Evolutionary conservation across 2,113 vertebrate genomes (phyloP).

Genomic region (Cercocebus atys): DNA sequence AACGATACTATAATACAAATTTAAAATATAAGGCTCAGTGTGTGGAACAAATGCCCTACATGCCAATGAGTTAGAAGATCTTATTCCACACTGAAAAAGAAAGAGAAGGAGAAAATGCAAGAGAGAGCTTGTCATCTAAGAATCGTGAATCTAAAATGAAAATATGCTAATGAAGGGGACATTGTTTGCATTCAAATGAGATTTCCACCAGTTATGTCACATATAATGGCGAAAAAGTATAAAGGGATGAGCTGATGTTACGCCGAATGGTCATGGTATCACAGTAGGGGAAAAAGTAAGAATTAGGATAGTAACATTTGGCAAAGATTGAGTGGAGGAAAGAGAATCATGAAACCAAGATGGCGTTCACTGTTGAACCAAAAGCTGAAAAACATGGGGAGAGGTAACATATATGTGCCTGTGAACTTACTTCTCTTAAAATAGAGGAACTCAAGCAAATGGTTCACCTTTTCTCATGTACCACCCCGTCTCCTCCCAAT

Average conservation of each 20-base stretch:
- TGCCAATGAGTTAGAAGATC: not conserved
- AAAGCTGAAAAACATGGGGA: not conserved
- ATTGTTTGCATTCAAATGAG: not conserved
- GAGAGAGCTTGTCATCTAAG: not conserved
- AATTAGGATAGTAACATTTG: not conserved
- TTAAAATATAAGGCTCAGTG: not conserved
- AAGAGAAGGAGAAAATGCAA: not conserved
- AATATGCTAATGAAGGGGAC: not conserved
- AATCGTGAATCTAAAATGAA: not conserved
- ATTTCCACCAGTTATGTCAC: not conserved
- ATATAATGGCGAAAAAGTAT: not conserved
- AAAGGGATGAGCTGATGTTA: not conserved
- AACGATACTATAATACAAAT: not conserved
- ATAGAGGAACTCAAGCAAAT: not conserved
- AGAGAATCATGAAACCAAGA: not conserved
- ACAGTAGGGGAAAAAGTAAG: not conserved
- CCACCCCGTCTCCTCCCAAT: not conserved
- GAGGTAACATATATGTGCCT: not conserved
- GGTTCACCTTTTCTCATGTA: not conserved
- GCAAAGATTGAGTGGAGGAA: not conserved
- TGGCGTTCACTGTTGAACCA: not conserved
- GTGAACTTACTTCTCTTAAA: not conserved
- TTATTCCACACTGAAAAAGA: not conserved
- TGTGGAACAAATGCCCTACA: not conserved
- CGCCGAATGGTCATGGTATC: accelerated